Evolutionary conservation across 2,113 vertebrate species (phyloP), one percentile per base, ranked within the genome.

Genomic region (Helogale parvula): DNA sequence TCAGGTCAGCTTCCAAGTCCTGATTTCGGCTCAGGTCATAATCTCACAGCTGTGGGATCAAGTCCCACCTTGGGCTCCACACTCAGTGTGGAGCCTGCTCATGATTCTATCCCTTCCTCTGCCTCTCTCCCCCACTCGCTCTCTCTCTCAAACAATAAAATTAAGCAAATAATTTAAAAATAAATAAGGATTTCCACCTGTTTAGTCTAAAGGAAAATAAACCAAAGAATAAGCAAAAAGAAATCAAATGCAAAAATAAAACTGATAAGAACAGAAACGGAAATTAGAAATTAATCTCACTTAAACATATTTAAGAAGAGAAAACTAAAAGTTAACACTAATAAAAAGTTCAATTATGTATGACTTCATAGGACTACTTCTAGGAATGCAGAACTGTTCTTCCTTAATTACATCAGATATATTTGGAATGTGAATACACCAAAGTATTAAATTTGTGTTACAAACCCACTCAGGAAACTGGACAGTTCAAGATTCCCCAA

Each of bases 161-260:
- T 23, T 60, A 60, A 60, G 23, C 57, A 60, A 60, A 60, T 23
- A 25, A 60, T 60, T 23, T 60, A 60, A 60, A 33, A 66, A 66
- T 31, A 66, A 66, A 21, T 52, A 74, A 21, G 6, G 14, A 90
- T 35, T 90, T 87, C 35, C 94, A 82, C 13, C 29, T 81, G 57
- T 16, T 79, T 85, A 74, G 79, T 72, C 50, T 79, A 57, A 96
- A 93, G 90, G 60, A 71, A 7, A 90, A 33, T 76, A 71, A 88
- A 45, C 9, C 77, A 68, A 74, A 79, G 93, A 86, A 1, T 50
- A 88, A 57, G n/a, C 82, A 95, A 69, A 71, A 1, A 94, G 71
- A 76, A 93, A 83, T 54, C 6, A 69, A 93, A 50, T 25, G 3
- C 35, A 92, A 72, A 92, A 80, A 88, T 63, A 82, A 97, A 88